Evolutionary conservation across 2,888 invertebrate genomes (phyloP).

Genomic region (Agrotis ipsilon): DNA sequence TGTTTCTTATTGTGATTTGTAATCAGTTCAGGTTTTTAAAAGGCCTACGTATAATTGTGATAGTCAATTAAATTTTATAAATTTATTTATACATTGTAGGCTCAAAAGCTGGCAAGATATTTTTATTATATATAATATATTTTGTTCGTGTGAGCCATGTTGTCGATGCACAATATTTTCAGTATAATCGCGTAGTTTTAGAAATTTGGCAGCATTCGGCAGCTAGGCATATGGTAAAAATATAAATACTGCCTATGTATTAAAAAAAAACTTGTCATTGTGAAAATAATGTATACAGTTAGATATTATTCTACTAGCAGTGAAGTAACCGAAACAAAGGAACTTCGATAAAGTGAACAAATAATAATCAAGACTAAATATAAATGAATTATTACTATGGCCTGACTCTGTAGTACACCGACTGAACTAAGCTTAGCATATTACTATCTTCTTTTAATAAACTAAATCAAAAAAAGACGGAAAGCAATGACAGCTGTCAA

Average conservation of each 20-base stretch:
- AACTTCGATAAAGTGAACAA: slow-evolving; percentile 52
- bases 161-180: slow-evolving; percentile 35
- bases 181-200: slow-evolving; percentile 44
- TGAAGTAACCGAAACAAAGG: slow-evolving; percentile 23
- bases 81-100: slow-evolving; percentile 60
- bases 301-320: slow-evolving; percentile 24
- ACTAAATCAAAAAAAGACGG: not conserved
- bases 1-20: slow-evolving; percentile 62
- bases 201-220: slow-evolving; percentile 33
- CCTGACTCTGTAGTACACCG: slow-evolving; percentile 2
- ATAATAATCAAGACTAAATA: slow-evolving; percentile 61
- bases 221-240: slow-evolving; percentile 16
- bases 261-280: slow-evolving; percentile 16
- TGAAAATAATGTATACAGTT: slow-evolving; percentile 16
- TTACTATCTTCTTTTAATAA: not conserved
- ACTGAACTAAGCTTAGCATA: not conserved
- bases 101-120: slow-evolving; percentile 63
- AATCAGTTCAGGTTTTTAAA: slow-evolving; percentile 69
- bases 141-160: slow-evolving; percentile 41
- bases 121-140: slow-evolving; percentile 51
- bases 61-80: slow-evolving; percentile 67
- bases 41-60: slow-evolving; percentile 72
- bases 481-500: slow-evolving; percentile 28
- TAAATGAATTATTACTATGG: slow-evolving; percentile 32
- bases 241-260: slow-evolving; percentile 20